Evolutionary conservation across 2,113 vertebrate species (phyloP).

Genomic region (Tyto alba): DNA sequence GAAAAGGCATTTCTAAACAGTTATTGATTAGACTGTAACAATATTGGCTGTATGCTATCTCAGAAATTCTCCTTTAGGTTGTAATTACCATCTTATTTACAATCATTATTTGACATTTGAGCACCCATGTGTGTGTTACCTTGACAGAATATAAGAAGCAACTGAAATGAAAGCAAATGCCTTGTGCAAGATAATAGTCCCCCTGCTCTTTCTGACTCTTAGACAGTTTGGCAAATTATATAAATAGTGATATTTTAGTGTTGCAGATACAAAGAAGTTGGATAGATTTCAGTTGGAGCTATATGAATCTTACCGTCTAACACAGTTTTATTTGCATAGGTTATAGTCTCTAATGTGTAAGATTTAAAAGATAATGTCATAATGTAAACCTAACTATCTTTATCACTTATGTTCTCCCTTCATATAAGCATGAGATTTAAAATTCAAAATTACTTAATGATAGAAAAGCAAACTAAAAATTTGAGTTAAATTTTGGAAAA

Average conservation of each 20-base stretch:
- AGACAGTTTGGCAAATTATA: not conserved
- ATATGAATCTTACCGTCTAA: not conserved
- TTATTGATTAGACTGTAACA: conserved; percentile 25
- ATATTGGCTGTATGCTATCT: not conserved
- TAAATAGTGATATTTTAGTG: not conserved
- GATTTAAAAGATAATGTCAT: not conserved
- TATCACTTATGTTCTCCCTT: not conserved
- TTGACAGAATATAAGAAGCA: not conserved
- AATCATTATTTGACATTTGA: not conserved
- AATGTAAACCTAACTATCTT: not conserved
- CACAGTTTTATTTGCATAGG: not conserved
- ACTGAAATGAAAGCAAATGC: not conserved
- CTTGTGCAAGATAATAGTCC: not conserved
- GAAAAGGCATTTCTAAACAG: not conserved
- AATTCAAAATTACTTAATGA: not conserved
- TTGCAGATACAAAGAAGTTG: not conserved
- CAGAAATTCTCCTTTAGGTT: not conserved
- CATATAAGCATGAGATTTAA: not conserved
- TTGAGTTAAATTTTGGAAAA: not conserved
- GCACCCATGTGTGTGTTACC: not conserved
- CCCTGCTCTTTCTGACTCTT: not conserved
- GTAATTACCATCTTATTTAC: not conserved
- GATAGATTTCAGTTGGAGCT: not conserved
- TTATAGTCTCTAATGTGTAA: not conserved
- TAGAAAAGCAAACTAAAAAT: not conserved